A percentile compares a stretch with the other conserved stretches of the same genome.
Conservation (phyloP, 2,888 invertebrate species). For the Carterocephalus palaemon region DNA sequence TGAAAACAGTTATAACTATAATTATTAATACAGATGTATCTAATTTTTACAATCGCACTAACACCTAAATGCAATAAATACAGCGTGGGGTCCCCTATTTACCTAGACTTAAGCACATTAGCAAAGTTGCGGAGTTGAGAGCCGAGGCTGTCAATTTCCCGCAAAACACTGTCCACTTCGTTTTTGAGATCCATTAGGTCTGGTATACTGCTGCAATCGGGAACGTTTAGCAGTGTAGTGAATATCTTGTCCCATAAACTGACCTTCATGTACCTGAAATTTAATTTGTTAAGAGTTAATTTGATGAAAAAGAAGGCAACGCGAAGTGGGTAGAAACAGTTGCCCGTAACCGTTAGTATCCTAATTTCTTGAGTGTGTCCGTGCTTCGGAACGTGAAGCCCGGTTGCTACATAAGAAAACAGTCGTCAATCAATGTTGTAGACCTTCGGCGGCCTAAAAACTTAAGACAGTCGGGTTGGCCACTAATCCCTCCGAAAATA, state of each 20-base stretch:
- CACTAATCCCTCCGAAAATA: no score
- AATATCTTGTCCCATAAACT: constrained; percentile 90
- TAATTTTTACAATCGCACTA: constrained; percentile 68
- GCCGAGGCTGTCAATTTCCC: constrained; percentile 57
- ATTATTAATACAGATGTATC: constrained; percentile 51
- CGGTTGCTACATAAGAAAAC: no score
- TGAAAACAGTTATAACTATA: constrained; percentile 54
- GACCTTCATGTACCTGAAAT: constrained; percentile 82
- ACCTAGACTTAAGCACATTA: constrained; percentile 77
- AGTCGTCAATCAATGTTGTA: no score
- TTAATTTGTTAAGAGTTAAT: constrained; percentile 3
- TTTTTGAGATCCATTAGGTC: constrained; percentile 81
- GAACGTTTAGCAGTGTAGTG: constrained; percentile 88
- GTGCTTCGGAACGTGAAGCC: background rate
- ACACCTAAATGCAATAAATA: constrained; percentile 77
- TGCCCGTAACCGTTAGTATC: no score
- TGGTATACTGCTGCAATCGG: constrained; percentile 86
- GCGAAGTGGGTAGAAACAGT: background rate
- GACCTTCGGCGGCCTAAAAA: no score
- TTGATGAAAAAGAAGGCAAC: constrained; percentile 6
- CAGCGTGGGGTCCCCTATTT: constrained; percentile 53
- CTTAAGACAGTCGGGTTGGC: no score
- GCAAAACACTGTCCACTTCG: constrained; percentile 64
- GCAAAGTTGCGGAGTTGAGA: constrained; percentile 70
- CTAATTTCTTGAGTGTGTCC: background rate